These are phyloP conservation scores for Hipposideros larvatus DNA, from an alignment of 2,797 vertebrate species.

Conservation along the genomic window DNA sequence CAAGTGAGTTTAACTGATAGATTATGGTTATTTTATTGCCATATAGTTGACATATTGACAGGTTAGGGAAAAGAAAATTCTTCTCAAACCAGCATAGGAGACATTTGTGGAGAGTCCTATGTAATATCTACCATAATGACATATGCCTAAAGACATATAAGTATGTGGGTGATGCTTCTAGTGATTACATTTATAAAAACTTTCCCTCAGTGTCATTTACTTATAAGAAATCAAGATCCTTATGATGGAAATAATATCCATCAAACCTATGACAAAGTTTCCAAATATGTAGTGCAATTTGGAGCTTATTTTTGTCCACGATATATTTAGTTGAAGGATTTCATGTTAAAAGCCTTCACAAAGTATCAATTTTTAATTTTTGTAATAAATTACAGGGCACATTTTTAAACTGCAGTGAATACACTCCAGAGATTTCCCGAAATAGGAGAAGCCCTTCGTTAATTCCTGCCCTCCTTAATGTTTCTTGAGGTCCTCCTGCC, in stretches of 20 bases:
- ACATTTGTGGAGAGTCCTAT: neutral
- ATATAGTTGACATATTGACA: neutral
- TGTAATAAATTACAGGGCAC: neutral
- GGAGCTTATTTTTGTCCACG: neutral
- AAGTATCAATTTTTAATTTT: neutral
- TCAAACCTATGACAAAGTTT: neutral
- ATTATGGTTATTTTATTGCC: neutral
- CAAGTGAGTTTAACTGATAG: neutral
- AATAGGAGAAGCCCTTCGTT: neutral
- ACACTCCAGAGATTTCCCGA: neutral
- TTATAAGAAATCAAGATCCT: neutral
- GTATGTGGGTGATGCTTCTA: neutral
- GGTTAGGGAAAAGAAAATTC: neutral
- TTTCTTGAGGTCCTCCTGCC: neutral
- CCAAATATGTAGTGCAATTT: neutral
- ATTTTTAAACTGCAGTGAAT: neutral
- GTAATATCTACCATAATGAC: neutral
- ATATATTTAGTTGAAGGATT: neutral
- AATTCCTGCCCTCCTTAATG: neutral
- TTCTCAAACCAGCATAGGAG: neutral
- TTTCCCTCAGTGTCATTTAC: neutral
- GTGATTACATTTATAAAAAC: conserved; percentile 2
- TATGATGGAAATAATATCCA: conserved; percentile 18
- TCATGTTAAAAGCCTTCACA: neutral
- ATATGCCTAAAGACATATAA: neutral